Percentiles rank a stretch among this genome's conserved stretches.
Evolutionary conservation across 1,140 invertebrate species (phyloP).

Genomic region (Augochlora pura): DNA sequence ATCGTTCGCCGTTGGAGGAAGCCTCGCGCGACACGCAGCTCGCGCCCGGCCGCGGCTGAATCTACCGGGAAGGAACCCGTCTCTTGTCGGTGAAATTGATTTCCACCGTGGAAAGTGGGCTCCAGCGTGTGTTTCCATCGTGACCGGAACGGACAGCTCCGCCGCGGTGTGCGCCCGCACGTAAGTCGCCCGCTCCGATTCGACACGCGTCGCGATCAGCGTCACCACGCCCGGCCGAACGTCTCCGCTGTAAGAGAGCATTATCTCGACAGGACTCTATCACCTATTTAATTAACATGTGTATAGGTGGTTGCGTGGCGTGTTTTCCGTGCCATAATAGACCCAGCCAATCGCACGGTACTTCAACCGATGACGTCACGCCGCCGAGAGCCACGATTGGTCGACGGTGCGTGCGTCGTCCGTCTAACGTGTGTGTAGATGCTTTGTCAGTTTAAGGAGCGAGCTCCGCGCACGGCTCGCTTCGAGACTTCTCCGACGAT

Average conservation of each 20-base stretch:
- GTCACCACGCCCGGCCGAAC: constrained; percentile 61
- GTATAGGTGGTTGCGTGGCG: constrained; percentile 77
- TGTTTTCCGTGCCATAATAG: constrained; percentile 76
- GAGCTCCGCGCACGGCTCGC: constrained; percentile 45
- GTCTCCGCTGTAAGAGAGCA: constrained; percentile 22
- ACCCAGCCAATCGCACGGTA: constrained; percentile 67
- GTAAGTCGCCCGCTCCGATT: constrained; percentile 35
- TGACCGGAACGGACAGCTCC: constrained; percentile 28
- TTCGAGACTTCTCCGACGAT: constrained; percentile 55
- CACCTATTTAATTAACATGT: constrained; percentile 73
- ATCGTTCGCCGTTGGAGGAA: constrained; percentile 30
- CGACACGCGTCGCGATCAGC: constrained; percentile 30
- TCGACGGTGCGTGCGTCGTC: constrained; percentile 58
- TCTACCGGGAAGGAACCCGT: too few relatives aligned
- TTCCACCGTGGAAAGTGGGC: constrained; percentile 61
- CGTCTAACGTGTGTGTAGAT: constrained; percentile 59
- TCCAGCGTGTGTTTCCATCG: constrained; percentile 61
- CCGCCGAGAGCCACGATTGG: constrained; percentile 61
- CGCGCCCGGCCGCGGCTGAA: too few relatives aligned
- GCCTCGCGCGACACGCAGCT: too few relatives aligned
- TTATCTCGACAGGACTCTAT: constrained; percentile 63
- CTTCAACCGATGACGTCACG: constrained; percentile 66
- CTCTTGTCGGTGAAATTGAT: constrained; percentile 51
- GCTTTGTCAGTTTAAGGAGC: constrained; percentile 67
- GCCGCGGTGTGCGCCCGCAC: not conserved